Base-by-base conservation (phyloP, 64 coral and sea anemone genomes). In the Hydrozoanthus tunicans region DNA sequence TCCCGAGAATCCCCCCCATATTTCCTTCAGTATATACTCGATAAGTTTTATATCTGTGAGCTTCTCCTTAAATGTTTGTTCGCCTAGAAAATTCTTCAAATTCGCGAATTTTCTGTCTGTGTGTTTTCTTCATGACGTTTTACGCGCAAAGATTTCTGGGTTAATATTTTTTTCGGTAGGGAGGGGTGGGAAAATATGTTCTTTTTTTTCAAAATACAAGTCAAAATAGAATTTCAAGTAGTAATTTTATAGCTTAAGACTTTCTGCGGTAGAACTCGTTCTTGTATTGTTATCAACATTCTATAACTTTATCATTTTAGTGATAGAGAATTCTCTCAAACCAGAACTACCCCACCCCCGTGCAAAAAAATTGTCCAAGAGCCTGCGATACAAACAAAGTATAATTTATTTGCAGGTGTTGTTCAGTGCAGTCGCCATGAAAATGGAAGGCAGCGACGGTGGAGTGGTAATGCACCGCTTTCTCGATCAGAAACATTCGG, bases 1-100 rank as follows among this genome's bases (percentile, higher is more conserved):
- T 86, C 17, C 77, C 95, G 62, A 97, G 81, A 25, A 86, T 86
- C 9, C 77, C 82, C 83, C 95, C 95, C 95, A 97, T 97, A 20
- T 81, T 56, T 65, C 53, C 51, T 70, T 6, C 59, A 12, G 1
- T n/a, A 68, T 59, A 56, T 14, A 57, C 62, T 90, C n/a, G 55
- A n/a, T 32, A 25, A 14, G n/a, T 61, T 80, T 26, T 80, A 70
- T 60, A 15, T 9, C 52, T 73, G 56, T 62, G 3, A 56, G 66
- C 14, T 13, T 55, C 56, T 13, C 51, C 20, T 80, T 64, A 55
- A 56, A 43, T 12, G 7, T 20, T 53, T 73, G 15, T 5, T 54
- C 3, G 24, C 23, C 12, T 6, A 58, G 25, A 88, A 58, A 0
- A 20, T 43, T 64, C 20, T 9, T 56, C 43, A 5, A 73, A 58